Evolutionary conservation across 1,140 invertebrate genomes (phyloP).

Genomic region (Aradophagus sp.): DNA sequence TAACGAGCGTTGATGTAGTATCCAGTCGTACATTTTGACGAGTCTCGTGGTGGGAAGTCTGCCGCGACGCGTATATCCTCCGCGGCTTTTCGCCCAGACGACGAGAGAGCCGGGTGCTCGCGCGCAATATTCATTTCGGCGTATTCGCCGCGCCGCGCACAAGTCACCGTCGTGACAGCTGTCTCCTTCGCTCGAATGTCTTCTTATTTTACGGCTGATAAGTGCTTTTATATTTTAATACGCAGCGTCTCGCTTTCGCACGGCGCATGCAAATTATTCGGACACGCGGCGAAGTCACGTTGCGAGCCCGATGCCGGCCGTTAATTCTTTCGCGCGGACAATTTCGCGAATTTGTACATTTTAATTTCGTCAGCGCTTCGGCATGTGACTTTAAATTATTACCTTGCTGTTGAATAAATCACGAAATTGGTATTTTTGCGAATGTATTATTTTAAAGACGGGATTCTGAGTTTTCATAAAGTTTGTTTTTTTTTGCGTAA

Average conservation of each 20-base stretch:
- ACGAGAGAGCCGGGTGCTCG: conserved; percentile 27
- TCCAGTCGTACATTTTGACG: conserved; percentile 35
- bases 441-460: too few species aligned
- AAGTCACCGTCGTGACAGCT: conserved; percentile 52
- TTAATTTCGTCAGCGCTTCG: too few species aligned
- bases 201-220: conserved; percentile 49
- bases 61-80: conserved; percentile 43
- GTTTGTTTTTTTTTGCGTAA: too few species aligned
- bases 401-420: too few species aligned
- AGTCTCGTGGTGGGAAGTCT: conserved; percentile 39
- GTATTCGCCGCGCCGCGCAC: conserved; percentile 42
- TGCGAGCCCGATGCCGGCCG: conserved; percentile 2
- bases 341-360: too few species aligned
- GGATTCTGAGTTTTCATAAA: too few species aligned
- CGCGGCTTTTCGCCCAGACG: conserved; percentile 51
- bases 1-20: conserved; percentile 42
- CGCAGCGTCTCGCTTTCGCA: conserved; percentile 33
- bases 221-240: conserved; percentile 53
- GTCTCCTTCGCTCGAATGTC: conserved; percentile 47
- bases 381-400: too few species aligned
- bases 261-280: conserved; percentile 45
- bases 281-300: conserved; percentile 5
- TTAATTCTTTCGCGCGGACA: too few species aligned
- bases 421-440: too few species aligned
- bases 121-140: conserved; percentile 50